These are phyloP conservation scores for Botia kubotai DNA, from an alignment of 2,797 vertebrate species.

Conservation along the genomic window DNA sequence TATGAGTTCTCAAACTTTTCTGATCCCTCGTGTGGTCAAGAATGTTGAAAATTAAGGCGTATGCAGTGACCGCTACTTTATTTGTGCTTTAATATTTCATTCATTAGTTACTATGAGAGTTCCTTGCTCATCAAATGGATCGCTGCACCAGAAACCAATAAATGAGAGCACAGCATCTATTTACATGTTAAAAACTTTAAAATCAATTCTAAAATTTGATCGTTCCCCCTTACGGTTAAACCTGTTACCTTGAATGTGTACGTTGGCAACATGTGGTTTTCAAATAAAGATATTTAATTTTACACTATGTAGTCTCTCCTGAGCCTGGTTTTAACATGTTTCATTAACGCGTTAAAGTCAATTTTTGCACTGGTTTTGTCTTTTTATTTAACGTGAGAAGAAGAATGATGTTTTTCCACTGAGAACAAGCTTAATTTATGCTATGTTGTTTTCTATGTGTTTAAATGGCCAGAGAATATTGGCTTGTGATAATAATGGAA, in stretches of 20 bases:
- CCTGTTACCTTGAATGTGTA: conserved; percentile 61
- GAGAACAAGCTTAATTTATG: too few species aligned
- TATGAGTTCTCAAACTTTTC: neutral
- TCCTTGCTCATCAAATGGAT: conserved; percentile 19
- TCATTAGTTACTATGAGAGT: conserved; percentile 6
- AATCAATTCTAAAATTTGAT: conserved; percentile 6
- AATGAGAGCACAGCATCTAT: conserved; percentile 9
- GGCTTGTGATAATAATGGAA: conserved; percentile 52
- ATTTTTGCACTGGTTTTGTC: neutral
- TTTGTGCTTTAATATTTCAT: conserved; percentile 26
- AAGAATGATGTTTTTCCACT: too few species aligned
- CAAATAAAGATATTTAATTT: conserved; percentile 70
- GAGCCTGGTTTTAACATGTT: conserved; percentile 1
- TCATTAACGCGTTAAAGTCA: neutral
- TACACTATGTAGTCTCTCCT: conserved; percentile 54
- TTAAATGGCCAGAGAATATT: conserved; percentile 38
- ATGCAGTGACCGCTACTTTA: conserved; percentile 18
- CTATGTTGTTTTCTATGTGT: too few species aligned
- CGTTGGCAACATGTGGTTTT: conserved; percentile 61
- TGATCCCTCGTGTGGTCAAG: neutral
- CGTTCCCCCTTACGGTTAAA: conserved; percentile 43
- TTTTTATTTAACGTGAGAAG: neutral
- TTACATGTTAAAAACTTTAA: conserved; percentile 24
- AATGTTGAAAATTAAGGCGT: conserved; percentile 47
- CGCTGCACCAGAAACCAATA: neutral